phyloP scores from a whole-genome alignment of 2,113 vertebrate genomes.

The Engraulis encrasicolus region DNA sequence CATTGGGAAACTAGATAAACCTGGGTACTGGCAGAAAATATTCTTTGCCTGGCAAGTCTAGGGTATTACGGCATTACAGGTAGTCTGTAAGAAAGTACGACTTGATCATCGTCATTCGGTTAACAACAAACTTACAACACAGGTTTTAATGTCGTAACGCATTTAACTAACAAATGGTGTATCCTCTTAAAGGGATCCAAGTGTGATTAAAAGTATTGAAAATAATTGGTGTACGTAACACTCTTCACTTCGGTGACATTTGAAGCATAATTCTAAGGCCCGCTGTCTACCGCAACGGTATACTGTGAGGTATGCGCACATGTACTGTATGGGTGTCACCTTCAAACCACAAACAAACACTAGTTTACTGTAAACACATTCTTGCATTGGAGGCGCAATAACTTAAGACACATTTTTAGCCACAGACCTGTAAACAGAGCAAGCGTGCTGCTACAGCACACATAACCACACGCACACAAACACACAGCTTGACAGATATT shows the following conservation, averaged over 20 bases:
- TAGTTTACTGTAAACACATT: slow-evolving; percentile 59
- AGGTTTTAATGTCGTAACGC: too few relatives aligned
- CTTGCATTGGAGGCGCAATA: slow-evolving; percentile 60
- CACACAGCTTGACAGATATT: neutral
- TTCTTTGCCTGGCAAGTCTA: too few relatives aligned
- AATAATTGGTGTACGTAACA: too few relatives aligned
- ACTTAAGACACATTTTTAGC: neutral
- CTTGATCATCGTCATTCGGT: too few relatives aligned
- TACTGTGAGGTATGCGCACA: neutral
- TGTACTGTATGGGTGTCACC: neutral
- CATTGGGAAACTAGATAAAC: too few relatives aligned
- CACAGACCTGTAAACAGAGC: slow-evolving; percentile 8
- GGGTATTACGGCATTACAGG: too few relatives aligned
- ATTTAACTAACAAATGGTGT: too few relatives aligned
- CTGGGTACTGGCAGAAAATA: too few relatives aligned
- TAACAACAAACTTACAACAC: too few relatives aligned
- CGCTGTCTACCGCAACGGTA: neutral
- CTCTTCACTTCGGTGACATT: neutral
- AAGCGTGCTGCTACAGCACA: neutral
- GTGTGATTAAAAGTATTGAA: too few relatives aligned
- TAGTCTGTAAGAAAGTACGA: too few relatives aligned
- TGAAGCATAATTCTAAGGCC: neutral
- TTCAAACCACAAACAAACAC: slow-evolving; percentile 46
- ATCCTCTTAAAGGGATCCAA: too few relatives aligned
- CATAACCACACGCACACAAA: neutral